Conservation (phyloP, 1,140 invertebrate species). For the Procambarus virginalis region DNA sequence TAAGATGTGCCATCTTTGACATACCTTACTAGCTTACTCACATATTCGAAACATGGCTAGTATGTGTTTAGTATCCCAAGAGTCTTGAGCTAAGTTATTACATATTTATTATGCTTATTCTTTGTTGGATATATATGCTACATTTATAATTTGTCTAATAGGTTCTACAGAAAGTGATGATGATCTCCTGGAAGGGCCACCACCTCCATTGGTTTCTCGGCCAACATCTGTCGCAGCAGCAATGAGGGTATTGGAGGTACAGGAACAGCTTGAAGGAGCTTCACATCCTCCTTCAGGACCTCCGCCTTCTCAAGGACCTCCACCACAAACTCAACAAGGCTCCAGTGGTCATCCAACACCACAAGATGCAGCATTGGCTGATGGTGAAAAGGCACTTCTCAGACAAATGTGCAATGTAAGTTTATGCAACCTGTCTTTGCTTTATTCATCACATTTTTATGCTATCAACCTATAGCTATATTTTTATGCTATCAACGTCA, state of each 20-base stretch:
- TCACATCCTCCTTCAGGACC: conserved; percentile 72
- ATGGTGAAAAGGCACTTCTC: conserved; percentile 93
- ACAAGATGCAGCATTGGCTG: conserved; percentile 80
- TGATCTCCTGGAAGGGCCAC: conserved; percentile 59
- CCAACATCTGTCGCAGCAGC: conserved; percentile 93
- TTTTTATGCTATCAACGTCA: not conserved
- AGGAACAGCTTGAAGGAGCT: conserved; percentile 88
- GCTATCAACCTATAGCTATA: not conserved
- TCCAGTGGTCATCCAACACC: not conserved
- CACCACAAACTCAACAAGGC: conserved; percentile 7
- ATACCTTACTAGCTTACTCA: too few relatives aligned
- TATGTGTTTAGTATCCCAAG: too few relatives aligned
- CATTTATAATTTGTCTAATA: not conserved
- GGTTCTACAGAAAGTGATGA: conserved; percentile 70
- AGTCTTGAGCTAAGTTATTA: too few relatives aligned
- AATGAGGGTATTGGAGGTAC: conserved; percentile 91
- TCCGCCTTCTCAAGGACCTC: conserved; percentile 16
- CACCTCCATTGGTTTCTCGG: conserved; percentile 73
- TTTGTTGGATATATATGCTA: not conserved
- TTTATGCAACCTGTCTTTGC: conserved; percentile 40
- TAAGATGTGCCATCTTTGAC: too few relatives aligned
- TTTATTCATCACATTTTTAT: not conserved
- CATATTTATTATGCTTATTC: not conserved
- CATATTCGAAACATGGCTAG: too few relatives aligned
- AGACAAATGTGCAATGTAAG: conserved; percentile 97